Base-by-base conservation (phyloP, 2,113 vertebrate genomes). In the Ameiurus melas region DNA sequence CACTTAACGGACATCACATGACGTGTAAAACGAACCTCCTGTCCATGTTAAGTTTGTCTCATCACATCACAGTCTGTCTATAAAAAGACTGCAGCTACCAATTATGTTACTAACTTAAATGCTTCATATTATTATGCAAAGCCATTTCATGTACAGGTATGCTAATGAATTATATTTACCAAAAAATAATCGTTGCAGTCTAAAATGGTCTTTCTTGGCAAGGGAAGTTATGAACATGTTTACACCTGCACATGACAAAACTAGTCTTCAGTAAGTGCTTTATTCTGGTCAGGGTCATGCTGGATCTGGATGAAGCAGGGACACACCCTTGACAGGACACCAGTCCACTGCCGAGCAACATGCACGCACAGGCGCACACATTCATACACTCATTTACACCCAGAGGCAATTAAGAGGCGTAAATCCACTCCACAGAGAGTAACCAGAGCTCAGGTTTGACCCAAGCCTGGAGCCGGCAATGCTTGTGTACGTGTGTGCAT, bases 1-100 rank as follows among this genome's bases (percentile, higher is more conserved):
- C 90, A 90, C 87, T 90, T 90, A 58, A 85, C 25, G n/a, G 60
- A 55, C 58, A 84, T 66, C 25, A 82, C 53, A 57, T 17, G 17
- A 68, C 51, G 8, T n/a, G 19, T 53, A 55, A 22, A 80, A 20
- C 6, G 20, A 85, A 60, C 22, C 55, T 75, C 13, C 62, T 68
- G 47, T 43, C 14, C n/a, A 27, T 0, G n/a, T 51, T 78, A 55
- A 57, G 55, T 81, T 57, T 30, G 51, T 58, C 14, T 75, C 3
- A 10, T 86, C 12, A 66, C n/a, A 33, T 25, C 2, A 10, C n/a
- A 22, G 25, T 78, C 85, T 53, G 4, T 64, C 43, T 79, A 47
- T 3, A 73, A 20, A 73, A 73, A 33, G 9, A 86, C 85, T 22
- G 19, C 9, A 36, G 79, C 79, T 58, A 36, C 53, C 53, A 81